A percentile compares a stretch with the other conserved stretches of the same genome.
Conservation (phyloP, 2,113 vertebrate genomes). For the Laticauda colubrina region DNA sequence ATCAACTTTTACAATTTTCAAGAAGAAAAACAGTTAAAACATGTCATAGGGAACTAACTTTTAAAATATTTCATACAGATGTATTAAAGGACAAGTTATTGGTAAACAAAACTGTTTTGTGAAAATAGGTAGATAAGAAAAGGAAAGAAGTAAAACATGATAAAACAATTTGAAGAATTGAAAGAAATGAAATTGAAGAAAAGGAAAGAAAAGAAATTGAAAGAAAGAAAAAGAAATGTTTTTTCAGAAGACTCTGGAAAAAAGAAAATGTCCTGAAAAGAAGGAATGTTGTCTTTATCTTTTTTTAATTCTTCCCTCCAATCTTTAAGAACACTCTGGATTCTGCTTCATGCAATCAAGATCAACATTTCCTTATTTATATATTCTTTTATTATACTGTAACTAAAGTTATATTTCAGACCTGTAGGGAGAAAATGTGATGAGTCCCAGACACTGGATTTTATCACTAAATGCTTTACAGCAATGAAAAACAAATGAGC, state of each 20-base stretch:
- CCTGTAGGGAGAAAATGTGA: conserved; percentile 35
- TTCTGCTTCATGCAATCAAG: conserved; percentile 39
- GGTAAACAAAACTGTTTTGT: neutral
- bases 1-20: neutral
- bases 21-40: neutral
- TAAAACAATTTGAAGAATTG: neutral
- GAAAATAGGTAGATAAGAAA: neutral
- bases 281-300: conserved; percentile 8
- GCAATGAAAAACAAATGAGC: conserved; percentile 35
- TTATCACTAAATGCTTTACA: conserved; percentile 44
- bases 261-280: neutral
- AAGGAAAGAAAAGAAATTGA: too few relatives aligned
- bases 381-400: conserved; percentile 46
- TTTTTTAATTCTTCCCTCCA: neutral
- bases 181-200: too few relatives aligned
- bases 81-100: neutral
- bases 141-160: neutral
- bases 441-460: conserved; percentile 42
- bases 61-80: neutral
- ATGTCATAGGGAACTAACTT: neutral
- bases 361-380: conserved; percentile 46
- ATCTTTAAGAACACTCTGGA: neutral
- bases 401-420: conserved; percentile 49
- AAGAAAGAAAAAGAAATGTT: neutral
- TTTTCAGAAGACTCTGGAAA: conserved; percentile 25